phyloP scores from a whole-genome alignment of 2,113 vertebrate genomes.

The Ivindomyrus marchei region DNA sequence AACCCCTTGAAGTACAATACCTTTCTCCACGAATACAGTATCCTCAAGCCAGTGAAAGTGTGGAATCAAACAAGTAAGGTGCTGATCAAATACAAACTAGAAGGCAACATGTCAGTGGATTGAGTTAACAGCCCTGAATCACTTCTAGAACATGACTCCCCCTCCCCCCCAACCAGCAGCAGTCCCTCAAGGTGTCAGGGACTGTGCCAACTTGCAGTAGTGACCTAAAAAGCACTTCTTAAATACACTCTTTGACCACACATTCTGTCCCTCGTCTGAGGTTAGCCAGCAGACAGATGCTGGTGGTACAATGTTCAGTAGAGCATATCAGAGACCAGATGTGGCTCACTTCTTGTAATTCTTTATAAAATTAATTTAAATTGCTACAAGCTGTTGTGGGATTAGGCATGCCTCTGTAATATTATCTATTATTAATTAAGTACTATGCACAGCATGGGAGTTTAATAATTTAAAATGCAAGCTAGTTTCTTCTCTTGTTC shows the following conservation, averaged over 20 bases:
- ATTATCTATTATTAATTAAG: conserved; percentile 4
- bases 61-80: neutral
- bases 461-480: neutral
- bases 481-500: neutral
- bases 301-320: neutral
- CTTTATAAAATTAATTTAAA: neutral
- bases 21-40: neutral
- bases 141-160: neutral
- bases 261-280: neutral
- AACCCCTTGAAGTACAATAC: neutral
- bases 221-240: neutral
- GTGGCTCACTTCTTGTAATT: neutral
- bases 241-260: neutral
- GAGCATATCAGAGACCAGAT: neutral
- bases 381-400: neutral
- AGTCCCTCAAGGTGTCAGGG: neutral
- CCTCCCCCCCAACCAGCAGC: neutral
- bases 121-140: neutral
- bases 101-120: neutral
- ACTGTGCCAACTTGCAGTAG: neutral
- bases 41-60: neutral
- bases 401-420: neutral
- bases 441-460: neutral
- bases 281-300: neutral
- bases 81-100: neutral